Conservation (phyloP, 2,888 invertebrate species). For the Steinernema scapterisci region DNA sequence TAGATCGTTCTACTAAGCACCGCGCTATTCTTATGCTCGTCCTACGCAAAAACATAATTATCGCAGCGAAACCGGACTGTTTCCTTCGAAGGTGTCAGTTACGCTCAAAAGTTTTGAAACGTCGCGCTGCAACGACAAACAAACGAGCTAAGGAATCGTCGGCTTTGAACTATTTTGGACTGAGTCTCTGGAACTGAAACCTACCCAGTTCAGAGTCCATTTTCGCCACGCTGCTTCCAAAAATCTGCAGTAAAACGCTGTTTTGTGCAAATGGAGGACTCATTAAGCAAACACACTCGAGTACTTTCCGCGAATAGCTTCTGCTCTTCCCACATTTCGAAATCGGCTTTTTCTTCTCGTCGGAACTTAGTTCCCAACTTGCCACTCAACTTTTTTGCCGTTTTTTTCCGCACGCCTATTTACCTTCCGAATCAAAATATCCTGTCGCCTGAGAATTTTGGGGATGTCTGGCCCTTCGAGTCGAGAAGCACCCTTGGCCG, state of each 20-base stretch:
- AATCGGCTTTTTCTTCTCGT: background rate
- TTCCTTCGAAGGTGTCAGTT: too few species aligned
- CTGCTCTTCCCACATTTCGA: background rate
- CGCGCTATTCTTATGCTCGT: too few species aligned
- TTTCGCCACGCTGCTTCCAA: too few species aligned
- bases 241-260: too few species aligned
- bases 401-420: background rate
- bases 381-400: background rate
- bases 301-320: background rate
- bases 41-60: too few species aligned
- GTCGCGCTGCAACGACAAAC: too few species aligned
- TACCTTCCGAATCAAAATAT: background rate
- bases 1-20: too few species aligned
- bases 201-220: background rate
- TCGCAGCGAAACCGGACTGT: too few species aligned
- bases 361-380: background rate
- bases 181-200: too few species aligned
- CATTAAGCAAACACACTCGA: background rate
- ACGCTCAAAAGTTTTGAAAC: too few species aligned
- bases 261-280: background rate
- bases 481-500: conserved; percentile 5
- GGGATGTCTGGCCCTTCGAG: conserved; percentile 10
- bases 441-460: conserved; percentile 4
- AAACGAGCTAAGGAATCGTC: too few species aligned
- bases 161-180: too few species aligned